phyloP scores from a whole-genome alignment of 2,888 invertebrate species.

The Drosophila infuscata region DNA sequence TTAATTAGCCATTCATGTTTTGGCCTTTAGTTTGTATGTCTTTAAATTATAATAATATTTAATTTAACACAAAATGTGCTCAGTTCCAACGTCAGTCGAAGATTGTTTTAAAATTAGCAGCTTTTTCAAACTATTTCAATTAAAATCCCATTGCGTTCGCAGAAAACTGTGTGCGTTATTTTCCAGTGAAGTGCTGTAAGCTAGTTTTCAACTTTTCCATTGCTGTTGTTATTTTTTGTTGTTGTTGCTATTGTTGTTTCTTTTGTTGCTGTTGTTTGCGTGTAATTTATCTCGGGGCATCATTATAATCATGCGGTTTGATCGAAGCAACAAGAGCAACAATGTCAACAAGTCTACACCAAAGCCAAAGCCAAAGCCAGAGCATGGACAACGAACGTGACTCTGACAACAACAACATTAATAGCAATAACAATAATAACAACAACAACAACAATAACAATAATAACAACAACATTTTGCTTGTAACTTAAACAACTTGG shows the following conservation, averaged over 20 bases:
- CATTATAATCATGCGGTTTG: conserved; percentile 31
- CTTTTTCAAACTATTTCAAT: not conserved
- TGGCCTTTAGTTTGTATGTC: not conserved
- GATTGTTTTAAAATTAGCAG: not conserved
- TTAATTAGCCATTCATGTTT: not conserved
- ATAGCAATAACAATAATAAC: not conserved
- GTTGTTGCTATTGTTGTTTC: not conserved
- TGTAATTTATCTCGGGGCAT: conserved; percentile 39
- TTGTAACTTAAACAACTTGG: conserved; percentile 56
- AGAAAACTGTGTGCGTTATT: not conserved
- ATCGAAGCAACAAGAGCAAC: conserved; percentile 18
- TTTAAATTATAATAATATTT: not conserved
- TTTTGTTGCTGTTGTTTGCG: not conserved
- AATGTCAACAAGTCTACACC: conserved; percentile 39
- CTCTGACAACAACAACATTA: conserved; percentile 39
- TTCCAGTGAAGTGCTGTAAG: not conserved
- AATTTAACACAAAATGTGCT: not conserved
- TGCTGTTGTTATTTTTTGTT: not conserved
- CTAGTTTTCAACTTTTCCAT: conserved; percentile 1
- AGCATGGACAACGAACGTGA: conserved; percentile 38
- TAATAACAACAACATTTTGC: conserved; percentile 14
- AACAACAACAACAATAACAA: not conserved
- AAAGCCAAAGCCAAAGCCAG: not conserved
- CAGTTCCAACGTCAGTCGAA: not conserved
- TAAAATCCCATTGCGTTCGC: not conserved